Percentiles rank a stretch among this genome's conserved stretches.
phyloP scores from a whole-genome alignment of 2,888 invertebrate species.

The Teinopalpus imperialis region DNA sequence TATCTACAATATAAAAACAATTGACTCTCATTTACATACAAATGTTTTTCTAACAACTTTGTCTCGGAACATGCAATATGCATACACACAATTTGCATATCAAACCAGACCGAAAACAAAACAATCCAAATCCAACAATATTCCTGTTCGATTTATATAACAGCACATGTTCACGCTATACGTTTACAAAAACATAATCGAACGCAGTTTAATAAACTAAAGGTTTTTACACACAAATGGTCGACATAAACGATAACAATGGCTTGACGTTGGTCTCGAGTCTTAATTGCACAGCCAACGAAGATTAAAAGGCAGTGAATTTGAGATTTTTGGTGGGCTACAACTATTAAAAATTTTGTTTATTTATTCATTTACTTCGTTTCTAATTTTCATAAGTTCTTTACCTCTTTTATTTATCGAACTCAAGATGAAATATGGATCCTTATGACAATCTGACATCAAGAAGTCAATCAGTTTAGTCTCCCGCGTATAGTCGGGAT shows the following conservation, averaged over 20 bases:
- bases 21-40: background rate
- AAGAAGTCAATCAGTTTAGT: too few species aligned
- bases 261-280: slow-evolving; percentile 6
- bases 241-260: slow-evolving; percentile 10
- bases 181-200: slow-evolving; percentile 25
- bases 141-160: slow-evolving; percentile 13
- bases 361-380: too few species aligned
- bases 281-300: slow-evolving; percentile 5
- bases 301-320: slow-evolving; percentile 3
- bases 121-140: slow-evolving; percentile 16
- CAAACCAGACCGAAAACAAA: slow-evolving; percentile 21
- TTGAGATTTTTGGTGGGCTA: too few species aligned
- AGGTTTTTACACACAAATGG: slow-evolving; percentile 15
- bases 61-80: slow-evolving; percentile 19
- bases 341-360: too few species aligned
- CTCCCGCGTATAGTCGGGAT: too few species aligned
- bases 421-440: too few species aligned
- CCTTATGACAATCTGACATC: too few species aligned
- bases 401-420: too few species aligned
- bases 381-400: too few species aligned
- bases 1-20: slow-evolving; percentile 16
- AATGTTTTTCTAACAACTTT: slow-evolving; percentile 11
- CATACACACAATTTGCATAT: slow-evolving; percentile 20
- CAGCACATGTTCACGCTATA: slow-evolving; percentile 12
- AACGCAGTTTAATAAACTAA: slow-evolving; percentile 23